These are phyloP conservation scores for Homarus gammarus DNA, from an alignment of 2,888 invertebrate genomes.

Conservation along the genomic window DNA sequence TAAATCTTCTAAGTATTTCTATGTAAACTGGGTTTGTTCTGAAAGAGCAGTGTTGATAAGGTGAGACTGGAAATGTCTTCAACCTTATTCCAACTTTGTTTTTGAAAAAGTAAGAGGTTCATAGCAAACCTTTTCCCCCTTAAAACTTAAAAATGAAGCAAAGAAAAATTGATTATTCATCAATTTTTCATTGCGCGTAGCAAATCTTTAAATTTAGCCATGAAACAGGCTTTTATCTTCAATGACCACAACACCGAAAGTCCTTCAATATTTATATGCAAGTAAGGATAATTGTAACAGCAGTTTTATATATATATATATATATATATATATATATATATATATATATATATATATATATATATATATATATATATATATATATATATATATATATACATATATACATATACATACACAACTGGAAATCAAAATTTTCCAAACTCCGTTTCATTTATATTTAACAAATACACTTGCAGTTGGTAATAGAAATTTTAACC, in stretches of 20 bases:
- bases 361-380: too few relatives aligned
- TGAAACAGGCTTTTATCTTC: slow-evolving; percentile 9
- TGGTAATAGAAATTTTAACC: not conserved
- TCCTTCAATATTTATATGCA: slow-evolving; percentile 22
- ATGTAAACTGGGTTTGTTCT: slow-evolving; percentile 54
- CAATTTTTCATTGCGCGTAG: slow-evolving; percentile 35
- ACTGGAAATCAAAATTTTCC: not conserved
- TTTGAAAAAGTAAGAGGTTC: slow-evolving; percentile 42
- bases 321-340: too few relatives aligned
- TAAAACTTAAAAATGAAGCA: slow-evolving; percentile 50
- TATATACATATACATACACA: not conserved
- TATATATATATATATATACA: too few relatives aligned
- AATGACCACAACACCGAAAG: slow-evolving; percentile 14
- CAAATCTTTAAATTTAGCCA: slow-evolving; percentile 19
- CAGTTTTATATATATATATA: not conserved
- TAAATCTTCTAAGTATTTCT: slow-evolving; percentile 50
- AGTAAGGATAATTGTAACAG: not conserved
- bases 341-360: too few relatives aligned
- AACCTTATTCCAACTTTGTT: slow-evolving; percentile 42
- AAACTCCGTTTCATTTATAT: not conserved
- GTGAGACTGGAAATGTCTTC: slow-evolving; percentile 42
- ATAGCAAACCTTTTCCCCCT: slow-evolving; percentile 48
- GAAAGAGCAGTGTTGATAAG: slow-evolving; percentile 53
- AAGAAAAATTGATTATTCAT: slow-evolving; percentile 34
- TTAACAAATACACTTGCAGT: not conserved